Conservation (phyloP, 2,888 invertebrate species). For the Synanthedon formicaeformis region DNA sequence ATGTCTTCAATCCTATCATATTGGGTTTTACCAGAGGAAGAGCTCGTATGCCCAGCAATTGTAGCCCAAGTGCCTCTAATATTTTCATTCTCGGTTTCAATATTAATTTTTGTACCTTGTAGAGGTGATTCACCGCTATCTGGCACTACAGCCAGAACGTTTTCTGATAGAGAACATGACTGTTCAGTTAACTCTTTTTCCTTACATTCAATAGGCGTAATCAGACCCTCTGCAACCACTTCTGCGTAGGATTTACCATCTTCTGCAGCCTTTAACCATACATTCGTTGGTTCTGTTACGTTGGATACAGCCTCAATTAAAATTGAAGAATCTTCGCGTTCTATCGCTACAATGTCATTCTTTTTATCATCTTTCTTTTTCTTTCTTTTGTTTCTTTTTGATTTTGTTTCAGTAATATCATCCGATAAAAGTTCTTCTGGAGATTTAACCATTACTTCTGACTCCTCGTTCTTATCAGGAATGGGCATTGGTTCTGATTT, state of each 20-base stretch:
- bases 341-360: slow-evolving; percentile 6
- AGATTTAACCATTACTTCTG: not conserved
- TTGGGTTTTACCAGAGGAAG: slow-evolving; percentile 29
- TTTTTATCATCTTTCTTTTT: slow-evolving; percentile 43
- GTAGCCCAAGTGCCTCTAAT: slow-evolving; percentile 46
- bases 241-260: slow-evolving; percentile 80
- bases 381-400: slow-evolving; percentile 43
- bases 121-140: slow-evolving; percentile 12
- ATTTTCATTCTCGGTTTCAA: slow-evolving; percentile 3
- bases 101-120: not conserved
- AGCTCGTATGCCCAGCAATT: slow-evolving; percentile 43
- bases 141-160: slow-evolving; percentile 4
- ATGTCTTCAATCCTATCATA: slow-evolving; percentile 8
- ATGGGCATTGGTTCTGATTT: slow-evolving; percentile 2
- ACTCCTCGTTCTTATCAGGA: not conserved
- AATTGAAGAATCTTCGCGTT: slow-evolving; percentile 7
- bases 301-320: not conserved
- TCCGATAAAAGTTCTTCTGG: slow-evolving; percentile 8
- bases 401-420: slow-evolving; percentile 24
- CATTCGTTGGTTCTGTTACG: slow-evolving; percentile 30
- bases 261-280: slow-evolving; percentile 61
- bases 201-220: slow-evolving; percentile 13
- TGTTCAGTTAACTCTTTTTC: slow-evolving; percentile 5
- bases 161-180: slow-evolving; percentile 8
- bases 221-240: slow-evolving; percentile 67